phyloP scores from a whole-genome alignment of 2,797 vertebrate species.

The Leucoraja ocellata region DNA sequence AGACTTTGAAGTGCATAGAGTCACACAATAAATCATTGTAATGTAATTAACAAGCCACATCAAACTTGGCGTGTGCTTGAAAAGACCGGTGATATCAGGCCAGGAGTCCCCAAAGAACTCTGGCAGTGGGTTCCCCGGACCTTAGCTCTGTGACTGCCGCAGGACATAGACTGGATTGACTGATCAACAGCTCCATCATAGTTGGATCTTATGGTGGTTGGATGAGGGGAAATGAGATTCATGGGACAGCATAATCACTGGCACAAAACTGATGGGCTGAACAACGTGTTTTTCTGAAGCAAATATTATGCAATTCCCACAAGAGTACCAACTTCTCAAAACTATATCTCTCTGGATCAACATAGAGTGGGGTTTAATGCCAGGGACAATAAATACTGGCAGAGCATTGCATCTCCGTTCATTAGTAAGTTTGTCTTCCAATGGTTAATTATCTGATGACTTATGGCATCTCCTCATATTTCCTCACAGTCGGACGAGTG shows the following conservation, averaged over 20 bases:
- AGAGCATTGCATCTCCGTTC: background rate
- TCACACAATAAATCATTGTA: no score
- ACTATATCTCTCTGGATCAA: background rate
- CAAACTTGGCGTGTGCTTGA: no score
- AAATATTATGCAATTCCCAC: background rate
- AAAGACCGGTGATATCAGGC: no score
- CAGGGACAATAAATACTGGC: background rate
- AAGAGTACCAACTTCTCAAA: background rate
- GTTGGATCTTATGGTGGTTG: background rate
- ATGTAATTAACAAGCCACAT: no score
- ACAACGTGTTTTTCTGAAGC: background rate
- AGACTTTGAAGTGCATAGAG: no score
- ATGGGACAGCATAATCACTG: no score
- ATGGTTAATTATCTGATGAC: background rate
- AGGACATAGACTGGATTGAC: no score
- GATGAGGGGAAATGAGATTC: background rate
- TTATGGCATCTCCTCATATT: background rate
- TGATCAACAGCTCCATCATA: no score
- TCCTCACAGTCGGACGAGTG: conserved; percentile 55
- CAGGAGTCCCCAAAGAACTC: no score
- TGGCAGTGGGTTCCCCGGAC: no score
- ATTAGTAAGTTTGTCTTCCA: background rate
- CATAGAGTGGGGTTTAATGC: background rate
- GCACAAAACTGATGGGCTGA: background rate
- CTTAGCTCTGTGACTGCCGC: no score